Evolutionary conservation across 2,113 vertebrate species (phyloP), one percentile per base, ranked within the genome.

Genomic region (Anser cygnoides): DNA sequence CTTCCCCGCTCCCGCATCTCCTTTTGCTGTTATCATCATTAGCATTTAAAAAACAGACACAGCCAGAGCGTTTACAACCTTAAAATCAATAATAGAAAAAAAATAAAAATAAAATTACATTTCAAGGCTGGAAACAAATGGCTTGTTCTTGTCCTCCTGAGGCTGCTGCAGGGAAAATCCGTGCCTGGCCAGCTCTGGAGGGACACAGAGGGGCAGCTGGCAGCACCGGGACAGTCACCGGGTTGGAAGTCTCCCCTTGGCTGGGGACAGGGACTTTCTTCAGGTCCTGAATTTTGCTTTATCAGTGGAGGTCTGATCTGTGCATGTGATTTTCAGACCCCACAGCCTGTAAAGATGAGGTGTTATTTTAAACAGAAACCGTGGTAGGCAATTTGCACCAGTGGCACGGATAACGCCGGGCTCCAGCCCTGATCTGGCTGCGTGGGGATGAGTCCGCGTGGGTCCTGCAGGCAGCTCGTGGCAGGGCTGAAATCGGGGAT

Each of bases 21-120:
- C 83, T 80, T n/a, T 79, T n/a, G 61, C 89, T 73, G 80, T 79
- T 89, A 11, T 10, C 41, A 1, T 37, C 74, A 75, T 81, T 90
- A 72, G 71, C 62, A 58, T 94, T 90, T 89, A 74, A 92, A 96
- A 93, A n/a, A 28, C 93, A 90, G 90, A 6, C 76, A 12, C 35
- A 35, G 80, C 33, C 73, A 15, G 72, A 77, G 79, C 43, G 3
- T 77, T 83, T 65, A 66, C 84, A 92, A n/a, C 81, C 92, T 71
- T 75, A 41, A 82, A 74, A 96, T 91, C 85, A 83, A 89, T 84
- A 72, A 65, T 28, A 70, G 46, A 49, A 46, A 46, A 46, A 46
- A 49, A 50, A 50, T 50, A 50, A 50, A 67, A 67, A 8, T 15
- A 39, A 52, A 62, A 87, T 87, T 65, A 37, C 78, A 41, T 89